phyloP scores from a whole-genome alignment of 2,113 vertebrate genomes.

The Alexandromys fortis region DNA sequence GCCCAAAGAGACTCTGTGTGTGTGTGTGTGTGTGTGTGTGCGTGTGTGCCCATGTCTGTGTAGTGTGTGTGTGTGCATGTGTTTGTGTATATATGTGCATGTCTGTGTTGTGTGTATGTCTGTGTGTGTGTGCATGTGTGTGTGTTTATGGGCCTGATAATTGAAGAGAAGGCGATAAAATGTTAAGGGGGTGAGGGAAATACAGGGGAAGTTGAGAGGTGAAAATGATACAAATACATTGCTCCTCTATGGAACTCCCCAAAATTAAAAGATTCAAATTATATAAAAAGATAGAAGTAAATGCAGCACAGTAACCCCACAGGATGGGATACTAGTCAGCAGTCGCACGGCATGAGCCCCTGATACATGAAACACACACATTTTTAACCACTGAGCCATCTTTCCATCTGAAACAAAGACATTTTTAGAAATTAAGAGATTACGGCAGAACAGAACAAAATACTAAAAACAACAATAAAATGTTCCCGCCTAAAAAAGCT shows the following conservation, averaged over 20 bases:
- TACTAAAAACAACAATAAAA: background rate
- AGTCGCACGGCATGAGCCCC: background rate
- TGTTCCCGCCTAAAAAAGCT: background rate
- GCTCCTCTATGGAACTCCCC: background rate
- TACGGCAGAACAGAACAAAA: background rate
- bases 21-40: background rate
- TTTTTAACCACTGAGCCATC: too few relatives aligned
- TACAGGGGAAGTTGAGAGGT: background rate
- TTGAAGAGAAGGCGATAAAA: background rate
- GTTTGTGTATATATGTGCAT: background rate
- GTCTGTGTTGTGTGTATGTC: background rate
- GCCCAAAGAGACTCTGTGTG: background rate
- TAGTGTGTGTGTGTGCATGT: background rate
- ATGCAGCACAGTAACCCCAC: background rate
- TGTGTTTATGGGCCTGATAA: background rate
- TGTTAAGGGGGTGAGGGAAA: background rate
- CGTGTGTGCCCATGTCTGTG: too few relatives aligned
- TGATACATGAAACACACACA: background rate
- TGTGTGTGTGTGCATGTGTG: background rate
- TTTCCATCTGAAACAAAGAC: background rate
- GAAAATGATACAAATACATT: background rate
- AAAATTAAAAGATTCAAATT: background rate
- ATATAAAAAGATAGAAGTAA: background rate
- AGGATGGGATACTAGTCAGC: background rate
- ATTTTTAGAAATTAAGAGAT: background rate